phyloP scores from a whole-genome alignment of 2,888 invertebrate species.

The Drosophila recens region DNA sequence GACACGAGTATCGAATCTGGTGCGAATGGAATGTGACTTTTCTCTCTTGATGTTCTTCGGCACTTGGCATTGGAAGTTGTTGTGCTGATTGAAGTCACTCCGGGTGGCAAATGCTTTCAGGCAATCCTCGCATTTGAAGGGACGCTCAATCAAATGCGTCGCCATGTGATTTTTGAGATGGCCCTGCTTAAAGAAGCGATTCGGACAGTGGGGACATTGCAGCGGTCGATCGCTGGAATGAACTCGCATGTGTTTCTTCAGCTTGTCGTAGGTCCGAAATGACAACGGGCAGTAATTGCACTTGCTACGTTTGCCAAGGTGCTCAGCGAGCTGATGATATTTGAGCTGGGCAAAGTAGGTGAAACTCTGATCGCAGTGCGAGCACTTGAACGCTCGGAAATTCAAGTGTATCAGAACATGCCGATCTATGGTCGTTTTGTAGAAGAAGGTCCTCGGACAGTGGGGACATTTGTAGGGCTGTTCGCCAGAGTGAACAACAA shows the following conservation, averaged over 20 bases:
- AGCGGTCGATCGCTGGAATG: not conserved
- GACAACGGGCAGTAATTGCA: not conserved
- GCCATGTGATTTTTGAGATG: not conserved
- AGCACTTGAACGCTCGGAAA: not conserved
- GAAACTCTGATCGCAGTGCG: not conserved
- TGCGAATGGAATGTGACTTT: not conserved
- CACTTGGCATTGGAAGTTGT: not conserved
- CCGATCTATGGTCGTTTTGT: not conserved
- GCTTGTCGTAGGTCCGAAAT: not conserved
- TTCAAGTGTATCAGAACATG: not conserved
- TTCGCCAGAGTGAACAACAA: not conserved
- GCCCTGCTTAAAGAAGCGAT: not conserved
- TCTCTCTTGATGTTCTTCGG: too few species aligned
- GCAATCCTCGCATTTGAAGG: not conserved
- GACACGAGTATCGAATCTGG: not conserved
- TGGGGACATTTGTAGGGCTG: constrained; percentile 10
- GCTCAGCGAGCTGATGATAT: not conserved
- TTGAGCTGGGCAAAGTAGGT: not conserved
- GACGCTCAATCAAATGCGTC: not conserved
- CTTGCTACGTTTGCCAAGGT: not conserved
- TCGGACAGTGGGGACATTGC: not conserved
- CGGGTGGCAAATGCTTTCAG: not conserved
- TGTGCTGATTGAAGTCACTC: not conserved
- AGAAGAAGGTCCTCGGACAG: not conserved
- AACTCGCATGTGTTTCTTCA: not conserved